Conservation (phyloP, 35 echinoderm and acorn worm species). For the Acanthaster planci region DNA sequence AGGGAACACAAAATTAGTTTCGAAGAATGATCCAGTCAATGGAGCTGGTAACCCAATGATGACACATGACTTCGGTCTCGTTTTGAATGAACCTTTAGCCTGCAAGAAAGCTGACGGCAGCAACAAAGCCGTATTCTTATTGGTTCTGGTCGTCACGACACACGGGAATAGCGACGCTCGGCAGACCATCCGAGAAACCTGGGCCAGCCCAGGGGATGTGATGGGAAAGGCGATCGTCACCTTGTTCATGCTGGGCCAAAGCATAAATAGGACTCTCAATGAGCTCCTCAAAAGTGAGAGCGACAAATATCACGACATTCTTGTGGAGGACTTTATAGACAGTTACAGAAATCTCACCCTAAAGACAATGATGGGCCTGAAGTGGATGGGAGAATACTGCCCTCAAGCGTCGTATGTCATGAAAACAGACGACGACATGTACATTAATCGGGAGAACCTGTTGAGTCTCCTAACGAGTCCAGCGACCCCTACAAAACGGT, state of each 20-base stretch:
- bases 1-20: too few relatives aligned
- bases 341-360: constrained; percentile 81
- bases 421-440: constrained; percentile 93
- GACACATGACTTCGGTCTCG: constrained; percentile 53
- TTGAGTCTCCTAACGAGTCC: constrained; percentile 32
- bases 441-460: constrained; percentile 46
- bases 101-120: constrained; percentile 59
- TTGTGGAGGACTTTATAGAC: constrained; percentile 82
- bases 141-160: constrained; percentile 57
- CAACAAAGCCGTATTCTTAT: constrained; percentile 46
- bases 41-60: too few relatives aligned
- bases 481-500: constrained; percentile 7
- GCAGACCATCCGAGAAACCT: constrained; percentile 77
- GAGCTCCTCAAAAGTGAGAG: constrained; percentile 27
- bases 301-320: constrained; percentile 62
- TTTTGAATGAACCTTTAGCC: constrained; percentile 61
- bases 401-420: constrained; percentile 71
- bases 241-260: constrained; percentile 80
- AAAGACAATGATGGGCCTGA: constrained; percentile 87
- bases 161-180: constrained; percentile 94
- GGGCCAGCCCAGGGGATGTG: constrained; percentile 65
- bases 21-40: too few relatives aligned
- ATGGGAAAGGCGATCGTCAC: constrained; percentile 65
- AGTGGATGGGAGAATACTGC: constrained; percentile 76
- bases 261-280: constrained; percentile 19